Base-by-base conservation (phyloP, 2,888 invertebrate genomes). In the Hemaris fuciformis region DNA sequence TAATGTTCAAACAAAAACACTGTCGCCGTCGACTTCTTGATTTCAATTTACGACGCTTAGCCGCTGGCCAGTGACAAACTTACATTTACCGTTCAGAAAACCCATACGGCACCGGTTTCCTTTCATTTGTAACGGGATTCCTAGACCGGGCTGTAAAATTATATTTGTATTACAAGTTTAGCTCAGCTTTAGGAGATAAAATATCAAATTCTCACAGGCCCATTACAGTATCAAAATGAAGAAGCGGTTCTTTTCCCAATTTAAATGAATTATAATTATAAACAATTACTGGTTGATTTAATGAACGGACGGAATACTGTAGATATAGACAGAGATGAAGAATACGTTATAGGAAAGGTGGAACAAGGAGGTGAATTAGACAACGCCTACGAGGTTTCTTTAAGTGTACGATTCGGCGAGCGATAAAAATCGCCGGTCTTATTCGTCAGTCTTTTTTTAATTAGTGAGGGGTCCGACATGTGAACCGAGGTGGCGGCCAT, bases 361-460 rank as follows among this genome's bases (percentile, higher is more conserved):
- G 73, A 84, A 90, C 74, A 79, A 81, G 77, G 89, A 89, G 72
- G 80, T 70, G 71, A 69, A 63, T 80, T 79, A 79, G 84, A 85
- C 75, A 85, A 90, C 92, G 91, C 91, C 91, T 91, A 84, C 91
- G 81, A 74, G 66, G 79, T 83, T 85, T 84, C 88, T 85, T 87
- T 82, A 83, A 83, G 80, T 85, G 82, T 84, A 85, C 81, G 89
- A 91, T 91, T 91, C 89, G 90, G 89, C 85, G 82, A 82, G 85
- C 82, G 92, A 92, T 92, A 89, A 90, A 90, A 91, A 91, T 91
- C 91, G 87, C 85, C 83, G 87, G 90, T 89, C 86, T 91, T 88
- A 92, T 92, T 92, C 92, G 92, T 92, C 89, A 83, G 89, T 73
- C 76, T 87, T 90, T 86, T 90, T 91, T 91, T 92, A 91, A 91